Base-by-base conservation (phyloP, 2,797 vertebrate species). In the Smutsia gigantea region DNA sequence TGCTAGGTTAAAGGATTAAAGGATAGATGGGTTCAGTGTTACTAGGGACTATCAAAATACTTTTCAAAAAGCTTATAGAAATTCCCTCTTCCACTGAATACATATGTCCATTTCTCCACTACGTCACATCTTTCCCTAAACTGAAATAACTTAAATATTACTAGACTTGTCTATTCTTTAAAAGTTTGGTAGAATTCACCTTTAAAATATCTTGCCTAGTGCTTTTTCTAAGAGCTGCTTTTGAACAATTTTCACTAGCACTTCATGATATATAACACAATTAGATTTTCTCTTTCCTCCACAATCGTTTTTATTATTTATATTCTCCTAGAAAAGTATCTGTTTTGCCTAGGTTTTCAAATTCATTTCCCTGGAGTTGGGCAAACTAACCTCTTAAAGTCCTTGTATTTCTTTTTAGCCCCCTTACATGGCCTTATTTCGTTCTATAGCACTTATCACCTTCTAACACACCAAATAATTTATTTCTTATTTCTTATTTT, bases 51-150 rank as follows among this genome's bases (percentile, higher is more conserved):
- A 19, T 78, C 34, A 53, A 23, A 84, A 78, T 42, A 68, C 5
- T 84, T 95, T 90, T 37, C 25, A 39, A 92, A 95, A 83, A 91
- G 21, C 21, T 85, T 59, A 61, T 59, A 77, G 42, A 61, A 85
- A 81, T 72, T 92, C 51, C 79, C 46, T 64, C 39, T 83, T 77
- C n/a, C 37, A 89, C 53, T 87, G 75, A 81, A 63, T 55, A 87
- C 31, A 27, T n/a, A 90, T 72, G 74, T 84, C 31, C 39, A 55
- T 92, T 86, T 81, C 64, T 53, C 29, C 27, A 39, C 11, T 93
- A 87, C 34, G 42, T 95, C 55, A 37, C 14, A 87, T 90, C n/a
- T 93, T 83, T 84, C 49, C 72, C 64, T 87, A 77, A 90, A 93
- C 17, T 69, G 49, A 66, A 89, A 61, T 17, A 75, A 39, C 39